A percentile compares a stretch with the other conserved stretches of the same genome.
phyloP scores from a whole-genome alignment of 2,113 vertebrate species.

The Sinocyclocheilus anophthalmus region DNA sequence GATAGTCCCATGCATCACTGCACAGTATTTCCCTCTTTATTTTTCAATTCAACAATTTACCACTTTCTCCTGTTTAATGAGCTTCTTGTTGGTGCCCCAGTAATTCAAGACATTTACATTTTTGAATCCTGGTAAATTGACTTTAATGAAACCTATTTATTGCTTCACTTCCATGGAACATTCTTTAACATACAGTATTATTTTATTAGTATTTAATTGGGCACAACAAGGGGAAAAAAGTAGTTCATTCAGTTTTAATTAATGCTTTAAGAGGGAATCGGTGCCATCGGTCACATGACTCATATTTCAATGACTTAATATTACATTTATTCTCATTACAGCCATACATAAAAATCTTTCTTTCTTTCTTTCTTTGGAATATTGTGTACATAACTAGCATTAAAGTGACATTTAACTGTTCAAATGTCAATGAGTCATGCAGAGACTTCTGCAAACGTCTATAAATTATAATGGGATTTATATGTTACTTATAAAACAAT shows the following conservation, averaged over 20 bases:
- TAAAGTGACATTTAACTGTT: not conserved
- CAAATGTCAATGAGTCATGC: not conserved
- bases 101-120: slow-evolving; percentile 14
- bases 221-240: not conserved
- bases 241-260: not conserved
- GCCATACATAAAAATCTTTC: not conserved
- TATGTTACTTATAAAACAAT: not conserved
- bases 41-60: slow-evolving; percentile 18
- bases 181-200: slow-evolving; percentile 7
- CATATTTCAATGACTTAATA: not conserved
- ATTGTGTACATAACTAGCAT: not conserved
- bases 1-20: slow-evolving; percentile 20
- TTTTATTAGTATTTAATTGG: slow-evolving; percentile 31
- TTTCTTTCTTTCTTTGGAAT: not conserved
- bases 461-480: not conserved
- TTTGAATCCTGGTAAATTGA: slow-evolving; percentile 8
- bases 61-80: slow-evolving; percentile 8
- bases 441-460: not conserved
- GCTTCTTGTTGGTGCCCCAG: slow-evolving; percentile 8
- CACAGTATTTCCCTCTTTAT: slow-evolving; percentile 32
- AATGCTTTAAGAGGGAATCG: not conserved
- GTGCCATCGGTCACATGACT: not conserved
- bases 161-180: slow-evolving; percentile 24
- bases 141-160: slow-evolving; percentile 34
- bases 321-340: not conserved